Evolutionary conservation across 2,888 invertebrate genomes (phyloP).

Genomic region (Drosophila prostipennis): DNA sequence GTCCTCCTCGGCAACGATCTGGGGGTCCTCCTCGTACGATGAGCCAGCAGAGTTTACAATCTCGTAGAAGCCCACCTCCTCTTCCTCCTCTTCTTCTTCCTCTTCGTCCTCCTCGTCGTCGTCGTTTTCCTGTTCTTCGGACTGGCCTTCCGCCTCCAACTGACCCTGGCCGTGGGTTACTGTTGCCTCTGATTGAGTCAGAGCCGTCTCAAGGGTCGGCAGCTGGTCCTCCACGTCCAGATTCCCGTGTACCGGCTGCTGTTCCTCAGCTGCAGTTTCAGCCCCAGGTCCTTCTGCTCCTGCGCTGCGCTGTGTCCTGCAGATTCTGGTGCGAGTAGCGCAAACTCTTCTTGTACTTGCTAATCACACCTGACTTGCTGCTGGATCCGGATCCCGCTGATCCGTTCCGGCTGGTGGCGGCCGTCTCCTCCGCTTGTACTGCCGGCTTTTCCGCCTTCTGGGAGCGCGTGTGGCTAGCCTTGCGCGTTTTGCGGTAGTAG

Average conservation of each 20-base stretch:
- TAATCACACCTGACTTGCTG: slow-evolving; percentile 39
- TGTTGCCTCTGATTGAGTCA: slow-evolving; percentile 9
- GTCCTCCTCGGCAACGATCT: slow-evolving; percentile 76
- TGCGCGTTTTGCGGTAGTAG: slow-evolving; percentile 83
- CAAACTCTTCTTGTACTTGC: slow-evolving; percentile 43
- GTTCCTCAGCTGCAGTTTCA: slow-evolving; percentile 29
- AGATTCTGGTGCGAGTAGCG: slow-evolving; percentile 71
- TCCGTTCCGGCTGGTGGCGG: slow-evolving; percentile 39
- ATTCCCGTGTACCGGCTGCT: slow-evolving; percentile 33
- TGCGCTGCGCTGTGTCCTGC: slow-evolving; percentile 36
- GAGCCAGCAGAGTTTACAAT: slow-evolving; percentile 74
- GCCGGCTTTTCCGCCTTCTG: slow-evolving; percentile 48
- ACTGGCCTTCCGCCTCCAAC: slow-evolving; percentile 18
- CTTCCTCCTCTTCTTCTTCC: slow-evolving; percentile 56
- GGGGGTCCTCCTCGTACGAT: slow-evolving; percentile 73
- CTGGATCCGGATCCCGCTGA: slow-evolving; percentile 39
- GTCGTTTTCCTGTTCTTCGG: slow-evolving; percentile 47
- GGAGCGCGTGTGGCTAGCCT: slow-evolving; percentile 71
- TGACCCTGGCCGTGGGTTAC: slow-evolving; percentile 11
- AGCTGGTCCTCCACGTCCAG: slow-evolving; percentile 39
- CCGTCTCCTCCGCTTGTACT: slow-evolving; percentile 33
- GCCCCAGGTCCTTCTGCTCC: slow-evolving; percentile 30
- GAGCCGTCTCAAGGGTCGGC: slow-evolving; percentile 17
- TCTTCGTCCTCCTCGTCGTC: slow-evolving; percentile 66
- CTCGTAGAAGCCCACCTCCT: slow-evolving; percentile 72